phyloP scores from a whole-genome alignment of 2,797 vertebrate genomes.

The Darevskia nairensis region DNA sequence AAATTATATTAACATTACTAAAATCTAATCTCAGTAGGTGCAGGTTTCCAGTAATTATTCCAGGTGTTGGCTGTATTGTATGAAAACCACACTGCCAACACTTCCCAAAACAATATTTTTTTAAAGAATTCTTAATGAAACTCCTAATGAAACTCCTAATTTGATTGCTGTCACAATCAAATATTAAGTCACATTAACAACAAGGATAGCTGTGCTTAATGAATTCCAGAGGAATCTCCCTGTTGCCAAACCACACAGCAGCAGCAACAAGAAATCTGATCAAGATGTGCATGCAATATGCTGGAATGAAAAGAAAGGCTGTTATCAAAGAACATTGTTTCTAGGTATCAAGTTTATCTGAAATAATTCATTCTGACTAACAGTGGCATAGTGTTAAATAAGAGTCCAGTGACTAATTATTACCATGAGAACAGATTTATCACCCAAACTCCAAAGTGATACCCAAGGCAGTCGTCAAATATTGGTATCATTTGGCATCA shows the following conservation, averaged over 20 bases:
- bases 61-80: not conserved
- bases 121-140: not conserved
- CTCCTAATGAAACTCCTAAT: slow-evolving; percentile 14
- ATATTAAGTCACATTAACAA: not conserved
- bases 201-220: not conserved
- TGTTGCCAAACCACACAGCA: not conserved
- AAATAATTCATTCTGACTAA: not conserved
- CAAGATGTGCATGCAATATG: not conserved
- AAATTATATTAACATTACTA: not conserved
- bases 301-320: not conserved
- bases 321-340: not conserved
- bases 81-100: not conserved
- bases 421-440: not conserved
- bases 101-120: not conserved
- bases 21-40: slow-evolving; percentile 11
- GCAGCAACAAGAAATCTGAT: not conserved
- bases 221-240: not conserved
- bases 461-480: not conserved
- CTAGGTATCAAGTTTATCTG: not conserved
- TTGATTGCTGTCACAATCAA: slow-evolving; percentile 21
- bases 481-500: not conserved
- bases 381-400: not conserved
- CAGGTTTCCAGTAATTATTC: not conserved
- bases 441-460: not conserved
- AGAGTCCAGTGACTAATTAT: not conserved